Evolutionary conservation across 2,113 vertebrate genomes (phyloP), one percentile per base, ranked within the genome.

Genomic region (Cettia cetti): DNA sequence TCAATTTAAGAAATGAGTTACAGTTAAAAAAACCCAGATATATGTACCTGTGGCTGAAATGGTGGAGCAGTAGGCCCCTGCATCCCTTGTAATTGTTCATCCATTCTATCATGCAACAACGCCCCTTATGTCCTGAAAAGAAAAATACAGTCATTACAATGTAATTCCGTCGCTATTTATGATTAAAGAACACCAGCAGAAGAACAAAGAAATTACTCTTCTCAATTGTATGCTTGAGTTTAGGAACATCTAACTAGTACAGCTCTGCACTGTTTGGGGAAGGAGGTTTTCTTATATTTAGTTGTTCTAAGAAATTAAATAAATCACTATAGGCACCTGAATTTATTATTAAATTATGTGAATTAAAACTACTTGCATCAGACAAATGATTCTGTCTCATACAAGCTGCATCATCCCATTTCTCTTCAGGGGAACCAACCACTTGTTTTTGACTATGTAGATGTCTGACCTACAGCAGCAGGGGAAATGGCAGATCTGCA

Each of bases 31-130:
- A 24, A 10, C 0, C 10, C 76, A 75, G 30, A 47, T 35, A 15
- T 2, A 56, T 1, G 28, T 98, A 99, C 99, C 99, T 99, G 99
- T 40, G 98, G 98, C 50, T 99, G 99, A 97, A 99, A 99, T 56
- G 98, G 98, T 49, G 98, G 98, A 96, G 98, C 98, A 35, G 98
- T 97, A 31, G 98, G 96, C 47, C 98, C 98, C 95, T 98, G 99
- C 97, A 99, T 98, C 96, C 98, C 98, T 98, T 99, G 99, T 75
- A 98, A 97, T 86, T 99, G 99, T 53, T 98, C 98, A 94, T 99
- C 99, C 99, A 99, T 99, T 95, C 96, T 98, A 88, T 90, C 96
- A 96, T 53, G 83, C 91, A 95, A 81, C 88, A 82, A 92, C 42
- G 97, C 96, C 95, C 96, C 94, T 71, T 97, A 94, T 76, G 96